A percentile compares a stretch with the other conserved stretches of the same genome.
These are phyloP conservation scores for Erythrolamprus reginae DNA, from an alignment of 2,113 vertebrate species.

Conservation along the genomic window DNA sequence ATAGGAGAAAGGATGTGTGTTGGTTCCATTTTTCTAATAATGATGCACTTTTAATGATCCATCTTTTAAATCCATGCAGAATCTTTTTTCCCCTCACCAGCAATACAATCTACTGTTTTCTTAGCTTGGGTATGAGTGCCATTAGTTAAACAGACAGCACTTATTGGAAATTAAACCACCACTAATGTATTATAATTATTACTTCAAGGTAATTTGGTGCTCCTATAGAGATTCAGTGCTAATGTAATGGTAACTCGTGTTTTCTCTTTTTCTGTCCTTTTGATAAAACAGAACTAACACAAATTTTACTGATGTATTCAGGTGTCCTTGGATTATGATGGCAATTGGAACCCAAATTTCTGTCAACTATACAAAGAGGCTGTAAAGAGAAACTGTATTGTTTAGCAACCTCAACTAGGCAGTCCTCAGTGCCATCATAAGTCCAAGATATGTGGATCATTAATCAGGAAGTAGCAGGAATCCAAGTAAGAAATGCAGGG, in stretches of 20 bases:
- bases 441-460: background rate
- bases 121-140: constrained; percentile 56
- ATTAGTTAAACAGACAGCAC: constrained; percentile 69
- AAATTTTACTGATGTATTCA: constrained; percentile 63
- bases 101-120: constrained; percentile 66
- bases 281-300: constrained; percentile 18
- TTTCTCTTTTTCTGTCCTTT: constrained; percentile 43
- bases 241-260: constrained; percentile 69
- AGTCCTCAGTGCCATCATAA: background rate
- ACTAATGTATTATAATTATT: constrained; percentile 76
- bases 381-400: background rate
- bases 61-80: constrained; percentile 52
- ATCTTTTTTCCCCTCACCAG: constrained; percentile 61
- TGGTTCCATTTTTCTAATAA: constrained; percentile 42
- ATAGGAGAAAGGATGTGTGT: background rate
- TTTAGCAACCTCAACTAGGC: background rate
- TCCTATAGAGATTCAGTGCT: constrained; percentile 67
- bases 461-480: background rate
- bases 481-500: background rate
- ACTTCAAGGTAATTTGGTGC: constrained; percentile 72
- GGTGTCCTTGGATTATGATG: background rate
- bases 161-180: constrained; percentile 75
- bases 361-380: background rate
- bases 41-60: constrained; percentile 60
- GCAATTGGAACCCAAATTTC: background rate